Conservation (phyloP, 1,140 invertebrate genomes). For the Drosophila bocki region DNA sequence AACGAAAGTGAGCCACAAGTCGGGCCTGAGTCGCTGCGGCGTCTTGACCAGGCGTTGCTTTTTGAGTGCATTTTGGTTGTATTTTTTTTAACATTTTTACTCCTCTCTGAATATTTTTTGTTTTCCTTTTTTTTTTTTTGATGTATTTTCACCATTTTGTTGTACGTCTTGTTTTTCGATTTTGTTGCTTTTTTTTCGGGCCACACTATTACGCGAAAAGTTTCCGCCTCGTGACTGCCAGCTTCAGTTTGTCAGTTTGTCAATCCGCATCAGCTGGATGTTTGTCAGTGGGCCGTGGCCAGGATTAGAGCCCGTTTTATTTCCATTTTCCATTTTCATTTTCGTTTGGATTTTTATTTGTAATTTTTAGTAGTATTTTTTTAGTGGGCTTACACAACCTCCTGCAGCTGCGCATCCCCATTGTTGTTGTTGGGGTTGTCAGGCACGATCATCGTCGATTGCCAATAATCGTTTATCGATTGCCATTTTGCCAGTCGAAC, state of each 20-base stretch:
- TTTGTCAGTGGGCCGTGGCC: conserved; percentile 53
- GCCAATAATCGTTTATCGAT: conserved; percentile 35
- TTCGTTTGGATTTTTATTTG: not conserved
- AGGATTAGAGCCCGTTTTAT: conserved; percentile 65
- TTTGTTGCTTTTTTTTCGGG: conserved; percentile 23
- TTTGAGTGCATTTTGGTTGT: conserved; percentile 32
- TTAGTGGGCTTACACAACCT: conserved; percentile 41
- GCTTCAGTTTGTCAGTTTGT: conserved; percentile 49
- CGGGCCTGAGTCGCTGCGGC: conserved; percentile 39
- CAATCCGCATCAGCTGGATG: conserved; percentile 41
- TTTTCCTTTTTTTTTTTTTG: conserved; percentile 5
- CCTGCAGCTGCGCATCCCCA: conserved; percentile 39
- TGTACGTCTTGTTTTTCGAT: conserved; percentile 11
- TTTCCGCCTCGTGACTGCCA: conserved; percentile 67
- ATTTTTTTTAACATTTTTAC: conserved; percentile 1
- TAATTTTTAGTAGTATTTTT: conserved; percentile 8
- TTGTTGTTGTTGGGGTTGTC: not conserved
- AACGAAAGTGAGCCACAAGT: conserved; percentile 67
- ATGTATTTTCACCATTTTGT: conserved; percentile 13
- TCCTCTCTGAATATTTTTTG: conserved; percentile 6
- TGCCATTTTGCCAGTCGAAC: conserved; percentile 9
- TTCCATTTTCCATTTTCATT: conserved; percentile 9
- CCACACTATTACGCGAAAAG: conserved; percentile 55
- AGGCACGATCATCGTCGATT: conserved; percentile 1
- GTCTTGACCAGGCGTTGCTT: conserved; percentile 32